A percentile compares a stretch with the other conserved stretches of the same genome.
phyloP scores from a whole-genome alignment of 2,113 vertebrate genomes.

The Stercorarius parasiticus region DNA sequence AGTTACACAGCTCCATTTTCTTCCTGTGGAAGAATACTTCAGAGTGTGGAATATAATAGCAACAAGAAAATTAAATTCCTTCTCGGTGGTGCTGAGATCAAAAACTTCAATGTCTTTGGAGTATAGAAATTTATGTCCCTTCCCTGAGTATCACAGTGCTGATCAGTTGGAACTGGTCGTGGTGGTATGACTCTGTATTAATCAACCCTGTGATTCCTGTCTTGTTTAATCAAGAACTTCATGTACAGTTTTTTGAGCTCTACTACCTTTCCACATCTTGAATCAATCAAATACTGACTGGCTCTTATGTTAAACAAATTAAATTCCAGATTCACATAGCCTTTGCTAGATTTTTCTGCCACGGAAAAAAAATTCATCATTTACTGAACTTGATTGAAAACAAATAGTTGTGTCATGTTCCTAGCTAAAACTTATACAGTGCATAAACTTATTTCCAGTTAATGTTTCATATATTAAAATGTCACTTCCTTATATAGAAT shows the following conservation, averaged over 20 bases:
- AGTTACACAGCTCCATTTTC: neutral
- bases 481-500: neutral
- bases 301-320: constrained; percentile 45
- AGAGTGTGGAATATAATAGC: neutral
- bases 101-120: neutral
- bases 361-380: neutral
- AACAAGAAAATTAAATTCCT: neutral
- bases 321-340: constrained; percentile 24
- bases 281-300: constrained; percentile 46
- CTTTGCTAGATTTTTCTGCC: constrained; percentile 13
- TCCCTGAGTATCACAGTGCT: neutral
- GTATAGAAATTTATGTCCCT: neutral
- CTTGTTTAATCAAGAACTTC: constrained; percentile 49
- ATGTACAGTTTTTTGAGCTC: constrained; percentile 15
- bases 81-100: neutral
- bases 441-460: neutral
- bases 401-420: neutral
- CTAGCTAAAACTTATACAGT: neutral
- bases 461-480: neutral
- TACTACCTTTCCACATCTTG: constrained; percentile 25
- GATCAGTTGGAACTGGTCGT: neutral
- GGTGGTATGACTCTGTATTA: neutral
- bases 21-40: neutral
- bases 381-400: constrained; percentile 6
- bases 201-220: constrained; percentile 29